phyloP scores from a whole-genome alignment of 1,140 invertebrate species.

The Callitettix versicolor region DNA sequence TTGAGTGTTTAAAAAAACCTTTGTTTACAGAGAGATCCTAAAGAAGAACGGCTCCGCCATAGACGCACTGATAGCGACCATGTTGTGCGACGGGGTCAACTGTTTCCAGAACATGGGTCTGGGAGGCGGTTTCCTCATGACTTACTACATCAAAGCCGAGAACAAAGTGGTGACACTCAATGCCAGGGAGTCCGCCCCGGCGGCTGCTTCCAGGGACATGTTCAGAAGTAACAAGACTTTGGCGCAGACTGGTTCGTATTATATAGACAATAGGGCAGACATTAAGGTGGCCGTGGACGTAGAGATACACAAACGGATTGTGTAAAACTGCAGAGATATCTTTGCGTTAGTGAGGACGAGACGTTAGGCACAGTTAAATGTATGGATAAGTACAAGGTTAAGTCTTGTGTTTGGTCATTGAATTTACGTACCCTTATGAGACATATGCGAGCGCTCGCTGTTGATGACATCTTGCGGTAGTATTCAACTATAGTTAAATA shows the following conservation, averaged over 20 bases:
- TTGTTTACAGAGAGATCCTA: constrained; percentile 43
- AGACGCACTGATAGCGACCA: constrained; percentile 67
- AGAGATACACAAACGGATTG: too few species aligned
- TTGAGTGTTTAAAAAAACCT: background rate
- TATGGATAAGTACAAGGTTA: too few species aligned
- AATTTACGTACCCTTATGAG: too few species aligned
- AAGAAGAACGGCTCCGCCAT: constrained; percentile 61
- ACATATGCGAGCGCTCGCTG: too few species aligned
- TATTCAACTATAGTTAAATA: too few species aligned
- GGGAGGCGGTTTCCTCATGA: constrained; percentile 74
- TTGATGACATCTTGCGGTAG: too few species aligned
- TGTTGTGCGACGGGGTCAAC: constrained; percentile 74
- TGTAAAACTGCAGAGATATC: too few species aligned
- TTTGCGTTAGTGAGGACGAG: too few species aligned
- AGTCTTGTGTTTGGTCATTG: too few species aligned
- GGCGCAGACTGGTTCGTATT: background rate
- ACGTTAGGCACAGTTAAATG: too few species aligned
- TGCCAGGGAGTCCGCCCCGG: constrained; percentile 60
- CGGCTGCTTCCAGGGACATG: constrained; percentile 45
- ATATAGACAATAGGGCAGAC: too few species aligned
- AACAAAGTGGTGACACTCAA: constrained; percentile 42
- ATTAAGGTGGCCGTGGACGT: too few species aligned
- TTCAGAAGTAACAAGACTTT: constrained; percentile 37
- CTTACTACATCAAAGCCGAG: constrained; percentile 50
- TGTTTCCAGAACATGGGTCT: constrained; percentile 71